These are phyloP conservation scores for Actinia equina DNA, from an alignment of 64 coral and sea anemone genomes.

Conservation along the genomic window DNA sequence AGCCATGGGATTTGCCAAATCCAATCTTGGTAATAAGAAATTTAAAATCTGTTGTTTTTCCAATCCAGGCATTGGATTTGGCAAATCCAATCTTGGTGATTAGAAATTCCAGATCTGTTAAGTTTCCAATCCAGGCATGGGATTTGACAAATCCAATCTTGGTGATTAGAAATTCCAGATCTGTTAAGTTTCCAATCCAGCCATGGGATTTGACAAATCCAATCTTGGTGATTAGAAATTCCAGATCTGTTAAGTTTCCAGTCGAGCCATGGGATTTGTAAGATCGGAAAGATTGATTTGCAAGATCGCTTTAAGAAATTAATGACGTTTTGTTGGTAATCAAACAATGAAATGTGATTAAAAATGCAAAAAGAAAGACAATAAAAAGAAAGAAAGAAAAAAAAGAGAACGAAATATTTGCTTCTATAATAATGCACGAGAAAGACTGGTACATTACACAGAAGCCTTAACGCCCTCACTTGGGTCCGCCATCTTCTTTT, in stretches of 20 bases:
- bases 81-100: background rate
- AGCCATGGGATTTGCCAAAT: too few species aligned
- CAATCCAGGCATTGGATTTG: background rate
- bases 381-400: background rate
- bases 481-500: background rate
- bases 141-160: background rate
- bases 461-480: background rate
- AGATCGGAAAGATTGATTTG: background rate
- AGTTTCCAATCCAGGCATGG: background rate
- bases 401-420: background rate
- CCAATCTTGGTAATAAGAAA: too few species aligned
- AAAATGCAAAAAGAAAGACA: background rate
- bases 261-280: background rate
- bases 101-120: background rate
- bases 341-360: background rate
- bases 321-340: background rate
- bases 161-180: too few species aligned
- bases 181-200: background rate
- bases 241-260: background rate
- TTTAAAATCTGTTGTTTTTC: background rate
- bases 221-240: background rate
- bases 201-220: background rate
- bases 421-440: background rate
- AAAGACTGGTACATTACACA: conserved; percentile 9
- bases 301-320: background rate